Conservation (phyloP, 2,797 vertebrate species). For the Muraenolepis orangiensis region DNA sequence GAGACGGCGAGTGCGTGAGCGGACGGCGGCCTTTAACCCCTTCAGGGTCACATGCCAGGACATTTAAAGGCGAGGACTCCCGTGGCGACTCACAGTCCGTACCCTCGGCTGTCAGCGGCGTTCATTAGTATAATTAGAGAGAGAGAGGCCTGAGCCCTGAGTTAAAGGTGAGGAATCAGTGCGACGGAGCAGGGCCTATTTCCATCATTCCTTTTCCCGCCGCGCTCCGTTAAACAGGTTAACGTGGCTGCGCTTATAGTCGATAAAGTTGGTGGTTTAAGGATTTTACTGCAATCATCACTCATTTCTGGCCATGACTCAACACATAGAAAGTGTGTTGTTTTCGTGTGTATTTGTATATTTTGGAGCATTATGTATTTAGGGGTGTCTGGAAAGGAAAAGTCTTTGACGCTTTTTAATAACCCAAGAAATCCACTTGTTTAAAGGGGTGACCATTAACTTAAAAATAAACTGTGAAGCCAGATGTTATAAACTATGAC, state of each 20-base stretch:
- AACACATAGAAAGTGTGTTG: neutral
- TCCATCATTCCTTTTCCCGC: conserved; percentile 36
- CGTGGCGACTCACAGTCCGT: conserved; percentile 16
- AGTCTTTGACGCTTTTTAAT: neutral
- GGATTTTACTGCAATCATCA: neutral
- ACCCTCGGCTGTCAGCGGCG: conserved; percentile 38
- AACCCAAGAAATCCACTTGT: neutral
- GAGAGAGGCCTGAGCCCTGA: conserved; percentile 38
- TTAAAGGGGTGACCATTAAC: neutral
- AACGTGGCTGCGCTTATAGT: neutral
- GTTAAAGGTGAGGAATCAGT: conserved; percentile 33
- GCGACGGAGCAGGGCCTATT: conserved; percentile 29
- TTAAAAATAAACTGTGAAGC: neutral
- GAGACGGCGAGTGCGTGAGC: conserved; percentile 38
- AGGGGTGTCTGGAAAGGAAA: too few species aligned
- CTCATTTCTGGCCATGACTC: neutral
- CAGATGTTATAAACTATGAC: neutral
- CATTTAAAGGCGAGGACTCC: conserved; percentile 24
- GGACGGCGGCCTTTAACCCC: conserved; percentile 47
- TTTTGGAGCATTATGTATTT: neutral
- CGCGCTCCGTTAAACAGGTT: conserved; percentile 1
- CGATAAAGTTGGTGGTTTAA: neutral
- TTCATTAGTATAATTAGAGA: conserved; percentile 55
- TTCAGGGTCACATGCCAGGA: conserved; percentile 42
- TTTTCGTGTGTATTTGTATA: neutral